Evolutionary conservation across 2,797 vertebrate genomes (phyloP), one percentile per base, ranked within the genome.

Genomic region (Geotrypetes seraphini): DNA sequence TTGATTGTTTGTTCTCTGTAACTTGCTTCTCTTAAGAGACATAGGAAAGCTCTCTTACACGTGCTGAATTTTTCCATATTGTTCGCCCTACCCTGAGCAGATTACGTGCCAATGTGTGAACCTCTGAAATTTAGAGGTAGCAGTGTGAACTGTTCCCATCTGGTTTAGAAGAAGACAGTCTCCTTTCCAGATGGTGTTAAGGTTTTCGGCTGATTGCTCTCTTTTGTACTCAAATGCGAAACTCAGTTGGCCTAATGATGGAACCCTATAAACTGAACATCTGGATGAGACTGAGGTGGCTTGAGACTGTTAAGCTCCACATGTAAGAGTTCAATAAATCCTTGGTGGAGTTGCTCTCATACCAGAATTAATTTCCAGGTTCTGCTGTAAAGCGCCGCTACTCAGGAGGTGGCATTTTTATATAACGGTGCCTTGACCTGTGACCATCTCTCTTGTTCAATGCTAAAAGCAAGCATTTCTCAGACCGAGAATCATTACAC

Each of bases 121-220:
- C 28, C 28, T 10, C 33, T 31, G n/a, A 2, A 13, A 30, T 6
- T 9, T 16, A 3, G 7, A n/a, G 8, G 21, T 21, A n/a, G n/a
- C 31, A 37, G 22, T 20, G n/a, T 54, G 28, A 39, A 12, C 24
- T 16, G 33, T 29, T 53, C 25, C 57, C 47, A 43, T 46, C 53
- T 63, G 66, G 21, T 11, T 43, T 19, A 28, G 43, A 22, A 35
- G 40, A 46, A 37, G 20, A 10, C 10, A 6, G 25, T 31, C 23
- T 47, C 23, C 25, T 17, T 33, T 63, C 22, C 65, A 71, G 53
- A 50, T 54, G 59, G 60, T 28, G 36, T 27, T 10, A 13, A 9
- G 29, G 21, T 27, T 24, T 50, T 48, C 39, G 10, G 31, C 30
- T 40, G 54, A 61, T 50, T 46, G 29, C 47, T 43, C 23, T 22